Conservation (phyloP, 2,888 invertebrate species). For the Xanthorhoe spadicearia region DNA sequence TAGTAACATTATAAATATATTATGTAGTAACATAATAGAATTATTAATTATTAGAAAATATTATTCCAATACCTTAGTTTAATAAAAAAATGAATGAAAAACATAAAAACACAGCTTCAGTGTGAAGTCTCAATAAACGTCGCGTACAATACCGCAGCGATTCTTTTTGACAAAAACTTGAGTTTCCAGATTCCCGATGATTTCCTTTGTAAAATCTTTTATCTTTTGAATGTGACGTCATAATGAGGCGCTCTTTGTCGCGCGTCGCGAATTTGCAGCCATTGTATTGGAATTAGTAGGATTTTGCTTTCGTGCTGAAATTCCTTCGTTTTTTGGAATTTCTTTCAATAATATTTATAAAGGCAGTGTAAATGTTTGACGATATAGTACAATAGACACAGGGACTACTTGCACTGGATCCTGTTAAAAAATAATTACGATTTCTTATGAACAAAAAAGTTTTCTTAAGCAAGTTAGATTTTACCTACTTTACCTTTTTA, state of each 20-base stretch:
- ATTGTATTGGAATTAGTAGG: conserved; percentile 42
- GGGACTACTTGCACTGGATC: no score
- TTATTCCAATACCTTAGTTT: no score
- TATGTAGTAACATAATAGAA: no score
- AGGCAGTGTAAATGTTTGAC: background rate
- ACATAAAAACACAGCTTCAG: conserved; percentile 10
- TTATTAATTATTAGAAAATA: no score
- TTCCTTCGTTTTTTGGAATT: conserved; percentile 7
- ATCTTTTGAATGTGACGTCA: conserved; percentile 62
- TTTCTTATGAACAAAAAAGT: no score
- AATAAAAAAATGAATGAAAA: background rate
- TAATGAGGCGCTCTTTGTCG: conserved; percentile 57
- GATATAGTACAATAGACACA: background rate
- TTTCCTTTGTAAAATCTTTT: conserved; percentile 61
- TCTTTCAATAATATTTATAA: conserved; percentile 3
- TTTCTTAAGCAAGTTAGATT: no score
- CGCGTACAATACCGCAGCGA: conserved; percentile 56
- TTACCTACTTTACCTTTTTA: no score
- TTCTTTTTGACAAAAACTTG: conserved; percentile 50
- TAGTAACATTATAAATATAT: no score
- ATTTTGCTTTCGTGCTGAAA: conserved; percentile 25
- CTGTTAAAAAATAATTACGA: no score
- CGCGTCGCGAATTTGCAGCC: conserved; percentile 37
- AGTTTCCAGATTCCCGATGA: conserved; percentile 53
- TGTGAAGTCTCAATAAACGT: conserved; percentile 46